Evolutionary conservation across 2,888 invertebrate species (phyloP).

Genomic region (Rhorus exstirpatorius): DNA sequence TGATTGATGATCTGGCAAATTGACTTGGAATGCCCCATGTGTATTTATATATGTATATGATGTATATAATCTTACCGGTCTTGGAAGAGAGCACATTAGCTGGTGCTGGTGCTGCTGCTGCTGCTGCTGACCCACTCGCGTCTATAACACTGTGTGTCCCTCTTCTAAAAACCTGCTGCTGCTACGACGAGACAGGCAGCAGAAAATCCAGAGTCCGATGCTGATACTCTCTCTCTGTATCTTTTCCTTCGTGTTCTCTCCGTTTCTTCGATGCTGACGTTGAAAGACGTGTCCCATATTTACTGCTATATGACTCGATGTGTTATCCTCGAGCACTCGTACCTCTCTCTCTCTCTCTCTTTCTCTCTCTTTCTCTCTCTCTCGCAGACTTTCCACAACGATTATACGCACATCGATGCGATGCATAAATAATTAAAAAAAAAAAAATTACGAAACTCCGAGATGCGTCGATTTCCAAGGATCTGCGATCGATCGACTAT

Average conservation of each 20-base stretch:
- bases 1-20: neutral
- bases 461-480: neutral
- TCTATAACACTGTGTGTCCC: slow-evolving; percentile 47
- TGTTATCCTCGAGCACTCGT: slow-evolving; percentile 1
- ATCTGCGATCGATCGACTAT: neutral
- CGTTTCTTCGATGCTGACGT: slow-evolving; percentile 44
- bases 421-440: too few species aligned
- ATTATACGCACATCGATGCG: slow-evolving; percentile 65
- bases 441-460: slow-evolving; percentile 22
- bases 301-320: slow-evolving; percentile 56
- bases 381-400: slow-evolving; percentile 79
- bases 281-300: slow-evolving; percentile 76
- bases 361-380: too few species aligned
- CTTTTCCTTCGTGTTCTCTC: slow-evolving; percentile 42
- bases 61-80: slow-evolving; percentile 33
- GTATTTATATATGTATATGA: slow-evolving; percentile 22
- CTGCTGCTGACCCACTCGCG: slow-evolving; percentile 62
- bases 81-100: slow-evolving; percentile 57
- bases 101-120: slow-evolving; percentile 40
- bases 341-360: slow-evolving; percentile 7
- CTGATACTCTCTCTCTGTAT: slow-evolving; percentile 19
- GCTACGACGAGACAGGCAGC: slow-evolving; percentile 10
- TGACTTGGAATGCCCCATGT: slow-evolving; percentile 4
- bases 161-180: slow-evolving; percentile 65
- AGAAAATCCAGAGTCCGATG: slow-evolving; percentile 24